Conservation (phyloP, 2,888 invertebrate genomes). For the Yponomeuta plumbellus region DNA sequence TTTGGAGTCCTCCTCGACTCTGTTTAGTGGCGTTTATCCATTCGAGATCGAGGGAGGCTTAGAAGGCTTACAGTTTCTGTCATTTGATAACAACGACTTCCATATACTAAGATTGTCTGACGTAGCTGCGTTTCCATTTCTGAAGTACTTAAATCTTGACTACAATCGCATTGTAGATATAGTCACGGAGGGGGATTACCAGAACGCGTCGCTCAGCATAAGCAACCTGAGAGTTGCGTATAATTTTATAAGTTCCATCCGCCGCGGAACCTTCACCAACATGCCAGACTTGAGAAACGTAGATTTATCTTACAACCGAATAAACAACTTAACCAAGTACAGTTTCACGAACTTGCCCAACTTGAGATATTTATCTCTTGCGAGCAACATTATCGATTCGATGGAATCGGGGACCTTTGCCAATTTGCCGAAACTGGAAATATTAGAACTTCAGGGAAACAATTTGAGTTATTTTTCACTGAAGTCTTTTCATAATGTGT, state of each 20-base stretch:
- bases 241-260: constrained; percentile 83
- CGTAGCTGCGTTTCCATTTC: constrained; percentile 80
- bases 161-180: constrained; percentile 87
- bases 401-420: constrained; percentile 85
- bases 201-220: constrained; percentile 82
- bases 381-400: constrained; percentile 85
- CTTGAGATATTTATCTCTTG: constrained; percentile 88
- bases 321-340: constrained; percentile 81
- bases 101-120: constrained; percentile 83
- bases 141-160: constrained; percentile 90
- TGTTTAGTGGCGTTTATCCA: constrained; percentile 87
- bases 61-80: constrained; percentile 86
- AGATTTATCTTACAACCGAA: constrained; percentile 86
- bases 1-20: constrained; percentile 90
- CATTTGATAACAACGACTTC: constrained; percentile 92
- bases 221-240: constrained; percentile 88
- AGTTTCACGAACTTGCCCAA: constrained; percentile 87
- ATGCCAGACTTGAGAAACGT: constrained; percentile 85
- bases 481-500: constrained; percentile 81
- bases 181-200: constrained; percentile 81
- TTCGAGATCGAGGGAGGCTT: constrained; percentile 85
- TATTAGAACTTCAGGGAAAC: constrained; percentile 89
- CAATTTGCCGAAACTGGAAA: constrained; percentile 84
- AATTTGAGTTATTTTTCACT: constrained; percentile 82
- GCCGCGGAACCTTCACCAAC: constrained; percentile 82